Evolutionary conservation across 2,797 vertebrate species (phyloP), one percentile per base, ranked within the genome.

Genomic region (Enteromius thamalakanensis): DNA sequence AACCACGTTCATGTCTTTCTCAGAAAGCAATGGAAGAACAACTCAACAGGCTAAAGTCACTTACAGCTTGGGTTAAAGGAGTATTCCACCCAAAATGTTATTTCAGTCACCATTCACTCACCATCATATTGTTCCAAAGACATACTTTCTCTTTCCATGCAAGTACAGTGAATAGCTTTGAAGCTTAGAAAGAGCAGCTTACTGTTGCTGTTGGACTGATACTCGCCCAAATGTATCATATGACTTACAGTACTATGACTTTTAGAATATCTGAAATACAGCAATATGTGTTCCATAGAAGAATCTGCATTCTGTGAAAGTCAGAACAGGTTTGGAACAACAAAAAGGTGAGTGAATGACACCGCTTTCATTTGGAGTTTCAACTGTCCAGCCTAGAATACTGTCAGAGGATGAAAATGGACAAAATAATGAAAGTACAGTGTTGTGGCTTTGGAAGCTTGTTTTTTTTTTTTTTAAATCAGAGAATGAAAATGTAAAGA

Each of bases 1-100:
- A 69, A 12, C 12, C n/a, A 58, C 2, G 71, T 71, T 85, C 80
- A 85, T 79, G 74, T 72, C 49, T 88, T 86, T 53, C 84, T 87
- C 83, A 71, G 2, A 89, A 79, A 45, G 88, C 87, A 89, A 60
- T 15, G 51, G 23, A 40, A 70, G 67, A 80, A 45, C 19, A 37
- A 26, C 34, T 23, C 21, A 10, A 10, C n/a, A 76, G 23, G 7
- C 4, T 79, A 1, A 77, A 23, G 51, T 23, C 45, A 10, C 19
- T 34, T n/a, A 23, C 42, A 45, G 26, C 26, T 34, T 37, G 11
- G 23, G 1, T 23, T 70, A 21, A 67, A 37, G 68, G 40, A 47
- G 15, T 45, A 19, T 11, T 55, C 37, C 19, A 58, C 2, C 21
- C 21, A 40, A 26, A 45, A 19, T 29, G 1, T 6, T 9, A 40